Evolutionary conservation across 1,140 invertebrate genomes (phyloP), one percentile per base, ranked within the genome.

Genomic region (Cheumatopsyche charites): DNA sequence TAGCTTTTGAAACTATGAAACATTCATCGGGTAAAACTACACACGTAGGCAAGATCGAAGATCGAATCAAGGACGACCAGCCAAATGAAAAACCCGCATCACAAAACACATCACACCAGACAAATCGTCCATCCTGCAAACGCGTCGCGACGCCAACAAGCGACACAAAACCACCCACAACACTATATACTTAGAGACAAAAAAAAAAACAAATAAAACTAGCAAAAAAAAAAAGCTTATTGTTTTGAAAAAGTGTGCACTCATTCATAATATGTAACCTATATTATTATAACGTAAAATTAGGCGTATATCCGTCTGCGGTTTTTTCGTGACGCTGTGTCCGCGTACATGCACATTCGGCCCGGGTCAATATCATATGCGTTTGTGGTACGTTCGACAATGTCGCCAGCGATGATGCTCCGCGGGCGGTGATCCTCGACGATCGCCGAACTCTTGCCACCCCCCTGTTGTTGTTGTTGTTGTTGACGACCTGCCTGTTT

Each of bases 301-400:
- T 36, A 36, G 29, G 9, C 9, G 3, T 36, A 36, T 25, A 23
- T 26, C 19, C 23, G 55, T 36, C 55, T 58, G 55, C 55, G 55
- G 55, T 58, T 58, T 58, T 58, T 58, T 58, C 55, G 21, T 12
- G 25, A 58, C 55, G 55, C 55, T 58, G 55, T 58, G 55, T 58
- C 55, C 15, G n/a, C 11, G 49, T 13, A 9, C 25, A 21, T 58
- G 17, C 12, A 9, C 21, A 9, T 19, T 17, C 55, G 55, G 49
- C 49, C 23, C 49, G 49, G n/a, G 17, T 49, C 17, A 19, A 17
- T 17, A n/a, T n/a, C n/a, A n/a, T n/a, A n/a, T n/a, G n/a, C n/a
- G 19, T 19, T 52, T 23, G 11, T 47, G 12, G 19, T 19, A 58
- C 17, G 55, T 19, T 52, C 7, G 47, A n/a, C n/a, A n/a, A n/a